phyloP scores from a whole-genome alignment of 2,797 vertebrate genomes.

The Vespertilio murinus region DNA sequence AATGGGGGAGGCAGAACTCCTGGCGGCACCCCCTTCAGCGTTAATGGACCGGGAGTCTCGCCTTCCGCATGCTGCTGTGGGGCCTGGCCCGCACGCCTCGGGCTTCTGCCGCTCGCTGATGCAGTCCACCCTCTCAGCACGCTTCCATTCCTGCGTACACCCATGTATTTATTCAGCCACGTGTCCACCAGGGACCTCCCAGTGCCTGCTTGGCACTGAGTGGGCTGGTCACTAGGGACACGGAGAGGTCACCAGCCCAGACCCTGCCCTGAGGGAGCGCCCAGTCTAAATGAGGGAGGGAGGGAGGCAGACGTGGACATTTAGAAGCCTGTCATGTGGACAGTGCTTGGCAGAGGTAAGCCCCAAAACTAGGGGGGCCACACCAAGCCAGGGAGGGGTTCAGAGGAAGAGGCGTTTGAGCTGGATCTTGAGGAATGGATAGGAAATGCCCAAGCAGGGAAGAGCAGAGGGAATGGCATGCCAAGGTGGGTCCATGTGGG shows the following conservation, averaged over 20 bases:
- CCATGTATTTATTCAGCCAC: not conserved
- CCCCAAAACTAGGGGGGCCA: not conserved
- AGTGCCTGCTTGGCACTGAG: not conserved
- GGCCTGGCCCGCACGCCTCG: not conserved
- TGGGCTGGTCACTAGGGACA: not conserved
- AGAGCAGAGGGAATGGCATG: not conserved
- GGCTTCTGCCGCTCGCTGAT: not conserved
- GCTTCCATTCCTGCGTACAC: not conserved
- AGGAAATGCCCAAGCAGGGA: not conserved
- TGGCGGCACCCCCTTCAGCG: slow-evolving; percentile 19
- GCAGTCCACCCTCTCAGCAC: not conserved
- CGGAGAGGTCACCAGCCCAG: not conserved
- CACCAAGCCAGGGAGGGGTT: not conserved
- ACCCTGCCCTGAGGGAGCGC: not conserved
- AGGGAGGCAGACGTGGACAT: not conserved
- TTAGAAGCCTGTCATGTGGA: not conserved
- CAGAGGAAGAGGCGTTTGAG: not conserved
- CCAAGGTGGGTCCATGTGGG: not conserved
- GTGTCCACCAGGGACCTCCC: not conserved
- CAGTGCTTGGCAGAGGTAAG: not conserved
- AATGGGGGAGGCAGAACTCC: slow-evolving; percentile 56
- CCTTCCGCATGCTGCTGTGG: not conserved
- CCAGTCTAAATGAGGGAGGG: not conserved
- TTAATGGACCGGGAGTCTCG: slow-evolving; percentile 72
- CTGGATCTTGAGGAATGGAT: not conserved